These are phyloP conservation scores for Dryadula phaetusa DNA, from an alignment of 2,888 invertebrate genomes.

Conservation along the genomic window DNA sequence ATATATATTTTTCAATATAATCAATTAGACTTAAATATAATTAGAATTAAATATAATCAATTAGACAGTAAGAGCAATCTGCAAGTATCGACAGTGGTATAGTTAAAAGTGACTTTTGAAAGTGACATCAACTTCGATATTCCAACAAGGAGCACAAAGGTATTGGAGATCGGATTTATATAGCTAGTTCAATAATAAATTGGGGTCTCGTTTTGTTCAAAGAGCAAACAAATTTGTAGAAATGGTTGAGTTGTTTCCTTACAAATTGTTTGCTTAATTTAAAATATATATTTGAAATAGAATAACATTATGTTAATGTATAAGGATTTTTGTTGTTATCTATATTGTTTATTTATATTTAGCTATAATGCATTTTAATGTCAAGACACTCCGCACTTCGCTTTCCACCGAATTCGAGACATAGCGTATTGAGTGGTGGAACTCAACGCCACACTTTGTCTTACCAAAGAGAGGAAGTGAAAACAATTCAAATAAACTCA, in stretches of 20 bases:
- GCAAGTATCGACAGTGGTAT: background rate
- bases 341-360: too few species aligned
- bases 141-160: conserved; percentile 10
- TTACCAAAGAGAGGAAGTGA: too few species aligned
- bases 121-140: conserved; percentile 16
- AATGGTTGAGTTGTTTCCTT: background rate
- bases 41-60: background rate
- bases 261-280: background rate
- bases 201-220: conserved; percentile 18
- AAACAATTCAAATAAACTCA: too few species aligned
- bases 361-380: too few species aligned
- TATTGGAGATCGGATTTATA: conserved; percentile 25
- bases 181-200: conserved; percentile 33
- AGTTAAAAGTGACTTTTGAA: conserved; percentile 15
- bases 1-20: too few species aligned
- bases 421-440: too few species aligned
- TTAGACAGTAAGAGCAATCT: background rate
- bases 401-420: too few species aligned
- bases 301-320: background rate
- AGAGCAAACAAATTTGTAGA: conserved; percentile 15
- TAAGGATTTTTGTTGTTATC: too few species aligned
- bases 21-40: background rate
- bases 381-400: too few species aligned
- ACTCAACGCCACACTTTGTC: too few species aligned
- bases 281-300: background rate